Conservation (phyloP, 1,140 invertebrate species). For the Sipha flava region DNA sequence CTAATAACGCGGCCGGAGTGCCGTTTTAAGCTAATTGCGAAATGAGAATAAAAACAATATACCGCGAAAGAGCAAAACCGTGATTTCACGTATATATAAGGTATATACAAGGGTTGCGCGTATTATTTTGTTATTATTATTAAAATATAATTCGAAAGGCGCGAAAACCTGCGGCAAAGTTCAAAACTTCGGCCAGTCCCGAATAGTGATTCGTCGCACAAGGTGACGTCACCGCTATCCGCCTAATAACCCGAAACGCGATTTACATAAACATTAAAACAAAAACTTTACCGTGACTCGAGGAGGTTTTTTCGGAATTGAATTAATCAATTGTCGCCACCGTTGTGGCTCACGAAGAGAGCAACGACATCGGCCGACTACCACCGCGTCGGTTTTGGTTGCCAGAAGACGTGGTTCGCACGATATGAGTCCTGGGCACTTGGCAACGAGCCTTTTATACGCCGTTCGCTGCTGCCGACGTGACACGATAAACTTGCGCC, state of each 20-base stretch:
- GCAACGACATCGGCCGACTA: background rate
- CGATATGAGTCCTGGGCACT: too few species aligned
- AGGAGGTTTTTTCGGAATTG: slow-evolving; percentile 6
- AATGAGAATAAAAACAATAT: background rate
- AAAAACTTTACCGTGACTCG: background rate
- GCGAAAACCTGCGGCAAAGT: slow-evolving; percentile 12
- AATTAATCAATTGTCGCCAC: background rate
- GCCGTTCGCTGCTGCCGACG: background rate
- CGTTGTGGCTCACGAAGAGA: too few species aligned
- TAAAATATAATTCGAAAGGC: slow-evolving; percentile 8
- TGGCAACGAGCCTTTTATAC: slow-evolving; percentile 21
- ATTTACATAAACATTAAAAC: slow-evolving; percentile 31
- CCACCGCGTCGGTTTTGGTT: background rate
- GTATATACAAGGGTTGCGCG: background rate
- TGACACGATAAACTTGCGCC: background rate
- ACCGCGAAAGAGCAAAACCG: background rate
- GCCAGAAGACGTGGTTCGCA: background rate
- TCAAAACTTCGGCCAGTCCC: slow-evolving; percentile 3
- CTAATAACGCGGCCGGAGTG: background rate
- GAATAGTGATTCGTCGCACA: background rate
- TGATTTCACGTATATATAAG: background rate
- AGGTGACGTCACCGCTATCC: background rate
- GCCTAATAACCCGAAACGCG: background rate
- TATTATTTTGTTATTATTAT: slow-evolving; percentile 5
- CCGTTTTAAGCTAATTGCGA: slow-evolving; percentile 11